Base-by-base conservation (phyloP, 2,113 vertebrate genomes). In the Tragelaphus imberbis region DNA sequence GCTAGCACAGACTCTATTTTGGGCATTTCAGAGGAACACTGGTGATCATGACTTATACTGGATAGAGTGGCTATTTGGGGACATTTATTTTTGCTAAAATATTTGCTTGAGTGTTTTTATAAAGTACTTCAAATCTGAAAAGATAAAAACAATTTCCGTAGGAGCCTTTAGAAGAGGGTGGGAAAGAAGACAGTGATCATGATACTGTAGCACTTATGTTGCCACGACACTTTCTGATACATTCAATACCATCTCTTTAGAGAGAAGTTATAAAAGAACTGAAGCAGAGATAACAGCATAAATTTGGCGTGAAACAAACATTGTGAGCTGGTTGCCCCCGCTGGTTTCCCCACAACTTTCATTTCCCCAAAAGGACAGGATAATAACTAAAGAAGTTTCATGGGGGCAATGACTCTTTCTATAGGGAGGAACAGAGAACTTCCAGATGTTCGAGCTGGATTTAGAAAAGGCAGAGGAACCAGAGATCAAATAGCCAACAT, bases 81-180 rank as follows among this genome's bases (percentile, higher is more conserved):
- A 96, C 81, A 49, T 90, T 84, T 98, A 56, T 95, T 98, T 97
- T 97, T 98, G 97, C 97, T 95, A 75, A 93, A 97, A 97, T 97
- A 88, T 94, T 95, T 93, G 40, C 40, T 13, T 13, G 2, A 89
- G 33, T 87, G 21, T 47, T 96, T 98, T 97, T 92, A 92, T 75
- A 68, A 98, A 90, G 89, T 30, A 0, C 3, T 0, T 15, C 44
- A 27, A 10, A 65, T 25, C 88, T 2, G n/a, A 4, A 17, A 90
- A 95, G 84, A 79, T 6, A 19, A 84, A 61, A 0, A 0, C 84
- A 0, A 28, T 44, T 77, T 59, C 33, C 0, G n/a, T 71, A 63
- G 88, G 94, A 61, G 95, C 23, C 53, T 61, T 61, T 0, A 4
- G 75, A 1, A 6, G 0, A 36, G 13, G 84, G 0, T 65, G 49